These are phyloP conservation scores for Metopolophium dirhodum DNA, from an alignment of 1,140 invertebrate genomes.

Conservation along the genomic window DNA sequence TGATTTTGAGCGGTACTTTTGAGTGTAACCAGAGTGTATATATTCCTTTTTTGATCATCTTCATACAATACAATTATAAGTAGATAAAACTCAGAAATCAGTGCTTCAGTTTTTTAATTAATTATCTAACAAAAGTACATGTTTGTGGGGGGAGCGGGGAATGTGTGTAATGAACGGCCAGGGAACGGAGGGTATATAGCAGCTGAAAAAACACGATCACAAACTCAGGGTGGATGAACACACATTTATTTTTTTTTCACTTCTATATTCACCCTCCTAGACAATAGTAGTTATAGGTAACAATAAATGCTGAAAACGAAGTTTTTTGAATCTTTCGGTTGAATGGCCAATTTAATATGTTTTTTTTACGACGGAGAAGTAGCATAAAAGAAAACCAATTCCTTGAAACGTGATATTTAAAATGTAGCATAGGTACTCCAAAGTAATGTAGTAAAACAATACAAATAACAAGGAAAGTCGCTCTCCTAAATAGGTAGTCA, in stretches of 20 bases:
- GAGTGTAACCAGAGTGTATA: not conserved
- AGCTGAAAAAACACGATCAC: not conserved
- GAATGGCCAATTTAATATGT: not conserved
- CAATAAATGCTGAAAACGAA: not conserved
- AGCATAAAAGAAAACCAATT: not conserved
- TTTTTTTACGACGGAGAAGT: not conserved
- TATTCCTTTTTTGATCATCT: not conserved
- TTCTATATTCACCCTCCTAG: not conserved
- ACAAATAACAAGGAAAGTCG: not conserved
- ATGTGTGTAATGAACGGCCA: not conserved
- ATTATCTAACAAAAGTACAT: not conserved
- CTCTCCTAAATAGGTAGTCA: not conserved
- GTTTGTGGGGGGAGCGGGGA: accelerated
- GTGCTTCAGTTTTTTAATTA: not conserved
- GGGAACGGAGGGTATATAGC: not conserved
- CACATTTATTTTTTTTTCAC: too few relatives aligned
- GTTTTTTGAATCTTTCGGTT: not conserved
- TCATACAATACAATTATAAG: not conserved
- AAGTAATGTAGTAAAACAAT: not conserved
- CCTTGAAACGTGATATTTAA: not conserved
- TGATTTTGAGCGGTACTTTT: not conserved
- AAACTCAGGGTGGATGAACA: too few relatives aligned
- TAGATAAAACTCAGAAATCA: not conserved
- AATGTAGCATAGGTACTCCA: not conserved
- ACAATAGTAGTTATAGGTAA: not conserved